Evolutionary conservation across 2,113 vertebrate genomes (phyloP), one percentile per base, ranked within the genome.

Genomic region (Myrmecophaga tridactyla): DNA sequence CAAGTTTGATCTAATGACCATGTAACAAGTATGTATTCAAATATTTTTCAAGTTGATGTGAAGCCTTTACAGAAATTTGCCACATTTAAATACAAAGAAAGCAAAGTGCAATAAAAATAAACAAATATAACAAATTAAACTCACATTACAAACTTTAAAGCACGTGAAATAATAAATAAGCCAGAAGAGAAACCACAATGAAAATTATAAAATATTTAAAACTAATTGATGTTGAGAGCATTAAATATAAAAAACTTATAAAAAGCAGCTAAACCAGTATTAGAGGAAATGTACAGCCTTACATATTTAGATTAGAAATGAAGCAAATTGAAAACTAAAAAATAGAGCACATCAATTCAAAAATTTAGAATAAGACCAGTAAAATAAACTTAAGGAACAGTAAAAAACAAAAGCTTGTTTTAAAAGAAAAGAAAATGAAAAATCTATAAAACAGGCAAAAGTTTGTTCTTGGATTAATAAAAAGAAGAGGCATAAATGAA

Each of bases 151-250:
- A 81, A 56, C n/a, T n/a, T 88, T 95, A 53, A 53, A 89, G 31
- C 73, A 39, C 67, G 69, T 53, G 70, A 89, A 84, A 62, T 85
- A 91, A 89, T 62, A 76, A 31, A 27, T 69, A 48, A 56, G 51
- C 46, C 34, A 34, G 85, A 95, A 76, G 48, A 70, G 7, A 94
- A 89, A 89, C 75, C 34, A 80, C 56, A 23, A n/a, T 67, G 63
- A 48, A 94, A 92, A 94, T 82, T 89, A 92, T 78, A 69, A 96
- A 72, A 94, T 78, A 56, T 72, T 85, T 78, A 51, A 62, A 94
- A 90, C 36, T 89, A 86, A 90, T 86, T 92, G 63, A 76, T 48
- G 82, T 65, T 89, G 14, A 86, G 18, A 94, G 58, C 23, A 86
- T 72, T 86, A 86, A 43, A 75, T 82, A 77, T 48, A 51, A 92